Evolutionary conservation across 2,888 invertebrate species (phyloP), one percentile per base, ranked within the genome.

Genomic region (Chloromyia formosa): DNA sequence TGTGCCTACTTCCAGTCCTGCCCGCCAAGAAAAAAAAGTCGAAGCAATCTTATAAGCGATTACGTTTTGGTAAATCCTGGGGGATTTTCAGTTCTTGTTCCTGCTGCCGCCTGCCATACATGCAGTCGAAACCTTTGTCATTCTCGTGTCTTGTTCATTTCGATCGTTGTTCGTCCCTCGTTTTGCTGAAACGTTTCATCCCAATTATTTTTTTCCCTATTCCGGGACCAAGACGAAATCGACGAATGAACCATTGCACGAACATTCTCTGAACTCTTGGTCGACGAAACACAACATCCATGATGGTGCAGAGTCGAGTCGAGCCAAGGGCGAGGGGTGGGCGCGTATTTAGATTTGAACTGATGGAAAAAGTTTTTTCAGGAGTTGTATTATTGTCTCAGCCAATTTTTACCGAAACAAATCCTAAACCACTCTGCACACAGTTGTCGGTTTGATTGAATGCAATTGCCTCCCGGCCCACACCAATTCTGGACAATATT

Each of bases 11-110:
- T 35, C 62, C 23, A 73, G 18, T 69, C 54, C 49, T n/a, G 4
- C 40, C 45, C 45, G 58, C 56, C 40, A 20, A 42, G 64, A 14
- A 64, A 74, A 35, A 35, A 35, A 74, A 74, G 74, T 77, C 79
- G 78, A 79, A 78, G 79, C 78, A 79, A 78, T 79, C 78, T 78
- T 79, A 79, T 78, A 79, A 79, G 77, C 79, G 79, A 79, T 79
- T 79, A 79, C 77, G 78, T 77, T 73, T 35, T 78, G 77, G 78
- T 79, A 79, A 78, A 79, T 79, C 79, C 79, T 78, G 54, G 74
- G 79, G 77, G 79, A 79, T 76, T 77, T 76, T 62, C 69, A 54
- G 72, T 58, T 54, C 62, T 20, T 77, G 77, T 35, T 35, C 27
- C 27, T 35, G 3, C 27, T 35, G 27, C 27, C 7, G 27, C 27